These are phyloP conservation scores for Melieria crassipennis DNA, from an alignment of 2,888 invertebrate genomes.

Conservation along the genomic window DNA sequence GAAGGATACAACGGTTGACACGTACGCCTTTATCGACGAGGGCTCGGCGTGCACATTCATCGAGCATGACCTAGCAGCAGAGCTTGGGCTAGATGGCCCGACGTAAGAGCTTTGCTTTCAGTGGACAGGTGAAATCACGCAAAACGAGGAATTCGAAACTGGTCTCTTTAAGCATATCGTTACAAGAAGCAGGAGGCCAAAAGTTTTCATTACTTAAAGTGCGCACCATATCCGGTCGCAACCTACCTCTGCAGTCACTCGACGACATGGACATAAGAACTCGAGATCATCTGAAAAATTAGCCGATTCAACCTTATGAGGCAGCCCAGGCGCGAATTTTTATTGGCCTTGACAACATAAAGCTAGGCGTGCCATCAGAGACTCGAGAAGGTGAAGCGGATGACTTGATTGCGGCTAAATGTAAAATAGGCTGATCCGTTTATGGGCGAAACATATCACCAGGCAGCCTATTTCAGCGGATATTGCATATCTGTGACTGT, in stretches of 20 bases:
- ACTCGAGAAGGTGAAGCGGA: constrained; percentile 17
- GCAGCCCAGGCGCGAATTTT: not conserved
- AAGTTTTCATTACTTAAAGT: constrained; percentile 34
- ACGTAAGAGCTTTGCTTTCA: constrained; percentile 32
- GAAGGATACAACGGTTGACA: constrained; percentile 26
- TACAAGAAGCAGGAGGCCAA: not conserved
- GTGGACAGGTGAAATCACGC: constrained; percentile 43
- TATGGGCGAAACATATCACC: constrained; percentile 27
- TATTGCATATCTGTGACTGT: constrained; percentile 38
- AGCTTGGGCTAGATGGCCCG: constrained; percentile 34
- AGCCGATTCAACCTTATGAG: constrained; percentile 2
- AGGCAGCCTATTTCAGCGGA: constrained; percentile 10
- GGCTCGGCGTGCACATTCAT: constrained; percentile 39
- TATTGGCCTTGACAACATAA: constrained; percentile 16
- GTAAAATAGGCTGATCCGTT: constrained; percentile 38
- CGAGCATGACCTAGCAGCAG: constrained; percentile 27
- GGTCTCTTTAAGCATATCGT: constrained; percentile 31
- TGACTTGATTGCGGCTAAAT: constrained; percentile 32
- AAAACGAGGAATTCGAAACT: constrained; percentile 37
- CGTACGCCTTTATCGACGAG: constrained; percentile 39
- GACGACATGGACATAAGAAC: constrained; percentile 11
- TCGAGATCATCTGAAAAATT: constrained; percentile 18
- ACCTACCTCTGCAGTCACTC: constrained; percentile 31
- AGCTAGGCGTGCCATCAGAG: constrained; percentile 2
- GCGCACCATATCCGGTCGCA: constrained; percentile 33